A percentile compares a stretch with the other conserved stretches of the same genome.
These are phyloP conservation scores for Unio delphinus DNA, from an alignment of 2,888 invertebrate species.

Conservation along the genomic window DNA sequence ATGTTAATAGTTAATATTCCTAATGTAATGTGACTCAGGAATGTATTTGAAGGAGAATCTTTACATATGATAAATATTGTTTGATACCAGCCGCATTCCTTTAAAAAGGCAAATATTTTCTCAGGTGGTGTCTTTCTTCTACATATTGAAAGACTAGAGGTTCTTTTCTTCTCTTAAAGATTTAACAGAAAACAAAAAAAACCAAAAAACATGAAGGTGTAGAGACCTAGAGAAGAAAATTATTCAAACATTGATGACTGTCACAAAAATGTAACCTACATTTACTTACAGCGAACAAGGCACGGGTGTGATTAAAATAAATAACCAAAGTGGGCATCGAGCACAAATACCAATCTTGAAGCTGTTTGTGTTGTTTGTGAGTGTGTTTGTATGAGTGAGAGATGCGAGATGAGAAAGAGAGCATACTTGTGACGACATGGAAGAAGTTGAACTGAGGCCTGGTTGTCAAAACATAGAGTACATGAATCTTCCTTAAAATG, in stretches of 20 bases:
- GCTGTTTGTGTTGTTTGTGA: neutral
- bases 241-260: neutral
- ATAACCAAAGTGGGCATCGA: neutral
- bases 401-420: neutral
- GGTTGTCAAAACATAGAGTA: conserved; percentile 87
- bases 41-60: too few relatives aligned
- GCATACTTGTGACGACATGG: conserved; percentile 89
- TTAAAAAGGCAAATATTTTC: too few relatives aligned
- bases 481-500: conserved; percentile 87
- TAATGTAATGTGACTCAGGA: too few relatives aligned
- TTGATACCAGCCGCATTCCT: too few relatives aligned
- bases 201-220: neutral
- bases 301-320: too few relatives aligned
- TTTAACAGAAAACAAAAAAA: neutral
- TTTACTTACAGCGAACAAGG: neutral
- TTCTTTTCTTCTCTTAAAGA: too few relatives aligned
- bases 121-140: too few relatives aligned
- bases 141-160: too few relatives aligned
- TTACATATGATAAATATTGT: too few relatives aligned
- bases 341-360: neutral
- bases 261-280: neutral
- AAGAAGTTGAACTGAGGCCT: conserved; percentile 81
- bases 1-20: too few relatives aligned
- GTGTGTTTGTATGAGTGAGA: neutral
- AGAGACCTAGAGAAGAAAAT: conserved; percentile 6